Conservation (phyloP, 2,113 vertebrate species). For the Crotalus viridis region DNA sequence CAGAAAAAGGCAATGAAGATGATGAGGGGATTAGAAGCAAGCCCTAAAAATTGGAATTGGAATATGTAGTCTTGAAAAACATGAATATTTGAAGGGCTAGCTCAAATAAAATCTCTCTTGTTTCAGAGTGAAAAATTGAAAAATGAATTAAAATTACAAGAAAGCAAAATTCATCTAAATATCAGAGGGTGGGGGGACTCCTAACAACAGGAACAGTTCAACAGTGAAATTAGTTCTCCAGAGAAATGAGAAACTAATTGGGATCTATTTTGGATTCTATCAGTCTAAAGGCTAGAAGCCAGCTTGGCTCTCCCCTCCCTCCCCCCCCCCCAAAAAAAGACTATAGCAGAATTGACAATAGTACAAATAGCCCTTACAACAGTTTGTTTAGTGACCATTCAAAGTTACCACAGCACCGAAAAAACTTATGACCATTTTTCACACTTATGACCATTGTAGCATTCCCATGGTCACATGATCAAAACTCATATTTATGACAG, state of each 20-base stretch:
- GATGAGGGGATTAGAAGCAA: not conserved
- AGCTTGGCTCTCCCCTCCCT: too few relatives aligned
- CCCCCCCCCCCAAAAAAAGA: not conserved
- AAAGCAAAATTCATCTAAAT: not conserved
- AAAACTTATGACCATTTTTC: too few relatives aligned
- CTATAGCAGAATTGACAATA: not conserved
- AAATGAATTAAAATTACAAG: not conserved
- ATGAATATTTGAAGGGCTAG: not conserved
- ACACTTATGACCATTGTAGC: too few relatives aligned
- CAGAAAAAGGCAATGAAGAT: not conserved
- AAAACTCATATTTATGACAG: too few relatives aligned
- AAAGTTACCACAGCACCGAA: too few relatives aligned
- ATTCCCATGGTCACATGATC: too few relatives aligned
- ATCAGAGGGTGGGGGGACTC: not conserved
- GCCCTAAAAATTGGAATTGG: not conserved
- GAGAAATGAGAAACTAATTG: not conserved
- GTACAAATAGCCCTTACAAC: too few relatives aligned
- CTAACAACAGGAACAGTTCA: not conserved
- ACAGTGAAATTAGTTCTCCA: not conserved
- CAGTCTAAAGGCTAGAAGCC: too few relatives aligned
- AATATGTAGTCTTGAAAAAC: not conserved
- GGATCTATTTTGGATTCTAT: not conserved
- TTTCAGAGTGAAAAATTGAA: not conserved
- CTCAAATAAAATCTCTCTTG: not conserved
- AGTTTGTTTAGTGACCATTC: too few relatives aligned